Base-by-base conservation (phyloP, 2,888 invertebrate genomes). In the Cephus runcator region DNA sequence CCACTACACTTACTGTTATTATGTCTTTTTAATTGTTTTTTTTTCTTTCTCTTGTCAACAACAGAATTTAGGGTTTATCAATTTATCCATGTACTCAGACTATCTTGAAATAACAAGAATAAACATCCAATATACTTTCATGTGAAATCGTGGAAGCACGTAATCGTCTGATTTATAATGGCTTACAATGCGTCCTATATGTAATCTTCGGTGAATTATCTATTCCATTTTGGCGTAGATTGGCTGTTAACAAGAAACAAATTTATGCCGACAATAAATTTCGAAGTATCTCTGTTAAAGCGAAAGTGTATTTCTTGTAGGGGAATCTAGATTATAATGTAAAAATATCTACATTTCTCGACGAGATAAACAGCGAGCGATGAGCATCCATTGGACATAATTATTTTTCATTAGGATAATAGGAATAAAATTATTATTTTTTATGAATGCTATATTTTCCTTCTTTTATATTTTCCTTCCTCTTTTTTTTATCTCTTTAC, bases 401-500 rank as follows among this genome's bases (percentile, higher is more conserved):
- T 23, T 40, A 2, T 40, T 40, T 40, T 15, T 23, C 40, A 15
- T 23, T 23, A 40, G 40, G 40, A 40, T 23, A 40, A 40, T 40
- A 40, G 23, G 6, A 40, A 40, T 40, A 23, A 40, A 40, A 40
- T 15, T 11, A 33, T 33, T 71, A 30, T 33, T 30, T 71, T 12
- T 71, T 69, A 71, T 31, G 71, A 30, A 71, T 30, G 12, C 31
- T 33, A 12, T 71, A 30, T 71, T 30, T 71, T 23, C 9, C 30
- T 6, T 30, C 71, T 11, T 34, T 31, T 30, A 30, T 33, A 4
- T 31, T 71, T 30, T 15, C 12, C 31, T 23, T 71, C 30, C 9
- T 33, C 23, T 30, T 71, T 71, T 11, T 34, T 71, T 15, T 33
- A 12, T 73, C 34, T 34, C 34, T 34, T 94, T 95, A 81, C 91